Base-by-base conservation (phyloP, 1,140 invertebrate genomes). In the Reticulitermes speratus region DNA sequence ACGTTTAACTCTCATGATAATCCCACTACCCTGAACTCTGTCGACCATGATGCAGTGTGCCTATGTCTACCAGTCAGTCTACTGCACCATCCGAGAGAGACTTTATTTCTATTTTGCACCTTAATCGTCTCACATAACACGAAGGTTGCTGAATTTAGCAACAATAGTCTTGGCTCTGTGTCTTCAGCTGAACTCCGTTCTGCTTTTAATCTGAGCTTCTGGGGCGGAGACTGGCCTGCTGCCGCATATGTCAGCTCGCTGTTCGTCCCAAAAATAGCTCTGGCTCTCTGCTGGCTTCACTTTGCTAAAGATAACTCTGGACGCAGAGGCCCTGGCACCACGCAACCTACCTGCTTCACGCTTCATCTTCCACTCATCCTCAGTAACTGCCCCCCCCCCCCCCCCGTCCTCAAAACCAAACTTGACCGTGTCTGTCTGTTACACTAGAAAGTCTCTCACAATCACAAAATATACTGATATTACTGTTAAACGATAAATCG, bases 271-370 rank as follows among this genome's bases (percentile, higher is more conserved):
- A 30, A 84, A 52, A 48, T 52, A 84, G 16, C 83, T 55, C 25
- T 84, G 83, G 83, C 83, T 52, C 83, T 55, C 52, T 16, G 30
- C 48, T 55, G n/a, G 48, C 48, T 84, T 32, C 3, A 75, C 25
- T 84, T 32, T 59, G 25, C 83, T 84, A 84, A 84, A 84, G 83
- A 84, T 84, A 84, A 59, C 83, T 52, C 14, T 19, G 48, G 52
- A 84, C 52, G 48, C 83, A 45, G n/a, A 30, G 25, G 0, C 65
- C n/a, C 65, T 75, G 65, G 65, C 65, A 75, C 65, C 65, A 75
- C n/a, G 65, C 65, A 55, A 55, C 52, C 52, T 75, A 75, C 65
- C 65, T 75, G 65, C 65, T 75, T 75, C n/a, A 75, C 11, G 65
- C n/a, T 75, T 75, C 12, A 65, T 65, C 59, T 23, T 65, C 59